These are phyloP conservation scores for Ptychobarbus kaznakovi DNA, from an alignment of 2,797 vertebrate genomes.

Conservation along the genomic window DNA sequence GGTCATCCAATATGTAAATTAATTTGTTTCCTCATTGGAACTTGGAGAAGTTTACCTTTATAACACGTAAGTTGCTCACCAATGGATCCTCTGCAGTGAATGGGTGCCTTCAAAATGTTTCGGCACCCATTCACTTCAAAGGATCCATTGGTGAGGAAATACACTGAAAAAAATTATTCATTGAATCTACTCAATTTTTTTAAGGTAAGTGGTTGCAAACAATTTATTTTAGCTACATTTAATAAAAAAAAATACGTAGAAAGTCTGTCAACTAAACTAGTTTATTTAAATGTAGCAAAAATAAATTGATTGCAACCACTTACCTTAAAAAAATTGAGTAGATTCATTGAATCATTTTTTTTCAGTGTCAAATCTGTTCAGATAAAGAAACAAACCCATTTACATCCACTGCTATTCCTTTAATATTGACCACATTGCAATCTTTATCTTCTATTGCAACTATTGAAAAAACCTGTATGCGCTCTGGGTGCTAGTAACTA, in stretches of 20 bases:
- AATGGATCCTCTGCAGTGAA: background rate
- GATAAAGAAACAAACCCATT: background rate
- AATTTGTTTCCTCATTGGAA: background rate
- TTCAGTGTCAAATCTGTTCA: background rate
- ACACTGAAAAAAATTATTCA: too few species aligned
- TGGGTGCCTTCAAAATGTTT: background rate
- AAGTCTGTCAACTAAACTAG: too few species aligned
- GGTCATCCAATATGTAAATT: background rate
- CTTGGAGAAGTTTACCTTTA: background rate
- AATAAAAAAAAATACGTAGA: too few species aligned
- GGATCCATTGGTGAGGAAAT: background rate
- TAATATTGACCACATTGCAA: background rate
- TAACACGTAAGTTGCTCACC: background rate
- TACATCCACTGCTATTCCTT: background rate
- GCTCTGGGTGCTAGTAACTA: background rate
- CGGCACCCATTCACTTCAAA: background rate
- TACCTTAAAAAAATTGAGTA: too few species aligned
- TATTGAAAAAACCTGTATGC: background rate
- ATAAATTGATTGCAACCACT: too few species aligned
- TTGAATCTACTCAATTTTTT: too few species aligned
- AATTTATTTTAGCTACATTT: too few species aligned
- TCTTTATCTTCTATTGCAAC: background rate
- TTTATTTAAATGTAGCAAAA: too few species aligned
- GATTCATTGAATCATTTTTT: too few species aligned
- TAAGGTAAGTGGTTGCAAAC: too few species aligned